Percentiles rank a stretch among this genome's conserved stretches.
Conservation (phyloP, 2,888 invertebrate genomes). For the Lysandra coridon region DNA sequence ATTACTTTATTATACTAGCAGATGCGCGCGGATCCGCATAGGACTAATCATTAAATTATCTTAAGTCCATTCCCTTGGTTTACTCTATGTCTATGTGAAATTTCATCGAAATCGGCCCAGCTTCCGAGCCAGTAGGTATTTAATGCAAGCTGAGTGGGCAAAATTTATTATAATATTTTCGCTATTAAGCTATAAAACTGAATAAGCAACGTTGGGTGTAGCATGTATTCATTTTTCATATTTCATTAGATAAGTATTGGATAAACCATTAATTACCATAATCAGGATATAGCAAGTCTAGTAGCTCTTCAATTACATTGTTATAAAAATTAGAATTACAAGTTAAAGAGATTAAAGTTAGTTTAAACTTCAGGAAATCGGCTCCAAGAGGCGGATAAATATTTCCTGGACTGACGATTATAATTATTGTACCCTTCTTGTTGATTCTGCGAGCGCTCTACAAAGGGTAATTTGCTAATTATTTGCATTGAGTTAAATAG, state of each 20-base stretch:
- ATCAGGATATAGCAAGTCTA: background rate
- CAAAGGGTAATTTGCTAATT: slow-evolving; percentile 26
- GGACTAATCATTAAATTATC: too few relatives aligned
- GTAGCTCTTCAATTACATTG: background rate
- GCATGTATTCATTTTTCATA: too few relatives aligned
- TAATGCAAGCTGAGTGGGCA: too few relatives aligned
- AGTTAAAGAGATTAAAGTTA: background rate
- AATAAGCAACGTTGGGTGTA: too few relatives aligned
- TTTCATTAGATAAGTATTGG: background rate
- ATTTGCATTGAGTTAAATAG: slow-evolving; percentile 13
- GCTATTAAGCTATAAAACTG: too few relatives aligned
- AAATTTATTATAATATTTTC: too few relatives aligned
- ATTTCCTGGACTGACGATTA: slow-evolving; percentile 37
- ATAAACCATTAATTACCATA: background rate
- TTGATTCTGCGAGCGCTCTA: slow-evolving; percentile 1
- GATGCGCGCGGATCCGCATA: too few relatives aligned
- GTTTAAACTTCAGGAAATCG: background rate
- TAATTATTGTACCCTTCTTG: slow-evolving; percentile 19
- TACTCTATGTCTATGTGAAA: too few relatives aligned
- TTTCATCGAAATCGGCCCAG: too few relatives aligned
- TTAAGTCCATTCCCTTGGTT: too few relatives aligned
- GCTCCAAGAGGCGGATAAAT: background rate
- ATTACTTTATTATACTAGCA: background rate
- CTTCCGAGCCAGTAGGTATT: too few relatives aligned
- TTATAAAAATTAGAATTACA: background rate